A percentile compares a stretch with the other conserved stretches of the same genome.
Conservation (phyloP, 2,888 invertebrate genomes). For the Brenthis ino region DNA sequence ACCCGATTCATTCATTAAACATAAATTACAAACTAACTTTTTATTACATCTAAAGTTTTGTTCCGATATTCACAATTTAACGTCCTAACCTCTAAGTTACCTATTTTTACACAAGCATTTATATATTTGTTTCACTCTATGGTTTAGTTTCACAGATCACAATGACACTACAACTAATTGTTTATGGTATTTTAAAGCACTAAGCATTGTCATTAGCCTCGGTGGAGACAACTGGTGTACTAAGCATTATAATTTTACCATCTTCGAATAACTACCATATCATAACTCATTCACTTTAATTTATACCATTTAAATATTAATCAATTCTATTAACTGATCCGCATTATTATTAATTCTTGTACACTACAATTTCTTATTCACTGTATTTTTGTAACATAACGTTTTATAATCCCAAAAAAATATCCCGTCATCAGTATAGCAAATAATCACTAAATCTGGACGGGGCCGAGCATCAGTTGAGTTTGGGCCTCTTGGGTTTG, state of each 20-base stretch:
- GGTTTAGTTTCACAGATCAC: slow-evolving; percentile 36
- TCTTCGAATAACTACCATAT: neutral
- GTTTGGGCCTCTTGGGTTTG: slow-evolving; percentile 54
- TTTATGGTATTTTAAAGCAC: slow-evolving; percentile 35
- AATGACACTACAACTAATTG: slow-evolving; percentile 30
- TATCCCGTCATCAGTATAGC: slow-evolving; percentile 50
- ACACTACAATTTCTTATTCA: neutral
- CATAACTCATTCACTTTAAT: neutral
- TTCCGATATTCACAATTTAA: slow-evolving; percentile 23
- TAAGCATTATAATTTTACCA: neutral
- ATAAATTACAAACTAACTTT: slow-evolving; percentile 13
- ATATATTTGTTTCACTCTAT: slow-evolving; percentile 27
- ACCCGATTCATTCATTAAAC: neutral
- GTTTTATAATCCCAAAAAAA: slow-evolving; percentile 18
- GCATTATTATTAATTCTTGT: too few species aligned
- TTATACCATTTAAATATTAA: too few species aligned
- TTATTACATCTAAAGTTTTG: slow-evolving; percentile 14
- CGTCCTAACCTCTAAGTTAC: slow-evolving; percentile 9
- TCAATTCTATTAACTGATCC: too few species aligned
- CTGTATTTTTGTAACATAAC: neutral
- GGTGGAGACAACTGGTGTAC: neutral
- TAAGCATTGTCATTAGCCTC: slow-evolving; percentile 10
- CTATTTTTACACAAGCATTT: slow-evolving; percentile 21
- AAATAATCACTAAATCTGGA: slow-evolving; percentile 54
- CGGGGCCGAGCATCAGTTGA: slow-evolving; percentile 58